Conservation (phyloP, 2,888 invertebrate species). For the Limulus polyphemus region DNA sequence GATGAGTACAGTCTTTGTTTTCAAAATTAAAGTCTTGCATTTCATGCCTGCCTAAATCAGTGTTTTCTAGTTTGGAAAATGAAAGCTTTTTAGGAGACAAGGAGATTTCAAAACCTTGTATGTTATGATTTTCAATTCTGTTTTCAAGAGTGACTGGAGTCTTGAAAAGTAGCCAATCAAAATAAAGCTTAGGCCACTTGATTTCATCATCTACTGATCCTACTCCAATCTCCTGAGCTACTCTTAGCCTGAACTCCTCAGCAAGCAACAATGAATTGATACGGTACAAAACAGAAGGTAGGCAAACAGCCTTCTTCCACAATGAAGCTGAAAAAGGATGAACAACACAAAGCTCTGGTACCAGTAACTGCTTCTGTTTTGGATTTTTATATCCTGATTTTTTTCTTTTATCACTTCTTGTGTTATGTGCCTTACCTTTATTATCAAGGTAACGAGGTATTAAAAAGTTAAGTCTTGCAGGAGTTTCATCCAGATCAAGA, state of each 20-base stretch:
- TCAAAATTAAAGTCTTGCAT: too few species aligned
- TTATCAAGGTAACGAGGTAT: conserved; percentile 33
- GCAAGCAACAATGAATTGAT: conserved; percentile 54
- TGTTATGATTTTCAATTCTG: too few species aligned
- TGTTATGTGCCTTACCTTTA: conserved; percentile 39
- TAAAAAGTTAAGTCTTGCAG: too few species aligned
- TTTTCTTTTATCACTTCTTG: too few species aligned
- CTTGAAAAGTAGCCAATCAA: too few species aligned
- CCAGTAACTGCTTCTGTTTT: conserved; percentile 67
- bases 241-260: conserved; percentile 52
- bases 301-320: conserved; percentile 68
- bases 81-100: too few species aligned
- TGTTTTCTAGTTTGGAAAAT: too few species aligned
- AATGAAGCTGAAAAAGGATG: conserved; percentile 46
- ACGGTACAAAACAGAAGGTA: conserved; percentile 76
- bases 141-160: too few species aligned
- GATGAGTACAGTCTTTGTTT: too few species aligned
- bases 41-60: too few species aligned
- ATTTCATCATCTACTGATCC: conserved; percentile 36
- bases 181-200: too few species aligned
- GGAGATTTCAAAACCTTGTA: too few species aligned
- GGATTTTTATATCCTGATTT: conserved; percentile 68
- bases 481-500: conserved; percentile 65
- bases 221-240: conserved; percentile 40
- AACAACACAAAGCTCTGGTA: conserved; percentile 74